phyloP scores from a whole-genome alignment of 2,113 vertebrate genomes.

The Myxocyprinus asiaticus region DNA sequence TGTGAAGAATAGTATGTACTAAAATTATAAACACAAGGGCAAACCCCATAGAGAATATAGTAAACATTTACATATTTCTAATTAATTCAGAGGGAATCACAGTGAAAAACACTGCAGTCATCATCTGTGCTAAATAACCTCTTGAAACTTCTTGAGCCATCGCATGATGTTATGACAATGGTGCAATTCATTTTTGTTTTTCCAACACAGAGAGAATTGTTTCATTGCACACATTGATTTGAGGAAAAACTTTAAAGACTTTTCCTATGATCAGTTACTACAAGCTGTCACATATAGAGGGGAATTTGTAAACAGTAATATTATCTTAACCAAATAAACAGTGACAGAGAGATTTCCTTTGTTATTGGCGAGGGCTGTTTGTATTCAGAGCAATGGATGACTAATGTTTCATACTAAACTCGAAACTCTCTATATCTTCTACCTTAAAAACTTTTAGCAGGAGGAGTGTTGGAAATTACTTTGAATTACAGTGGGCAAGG shows the following conservation, averaged over 20 bases:
- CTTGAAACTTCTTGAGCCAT: neutral
- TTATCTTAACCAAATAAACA: constrained; percentile 38
- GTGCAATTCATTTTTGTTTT: too few relatives aligned
- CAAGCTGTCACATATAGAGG: neutral
- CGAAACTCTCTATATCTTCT: too few relatives aligned
- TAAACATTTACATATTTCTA: constrained; percentile 45
- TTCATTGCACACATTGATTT: too few relatives aligned
- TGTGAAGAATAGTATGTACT: constrained; percentile 22
- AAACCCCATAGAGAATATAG: constrained; percentile 24
- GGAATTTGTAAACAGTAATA: constrained; percentile 18
- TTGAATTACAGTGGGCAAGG: too few relatives aligned
- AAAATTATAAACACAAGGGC: constrained; percentile 41
- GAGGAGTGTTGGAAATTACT: too few relatives aligned
- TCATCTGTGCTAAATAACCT: constrained; percentile 8
- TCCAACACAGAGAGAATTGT: too few relatives aligned
- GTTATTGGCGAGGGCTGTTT: constrained; percentile 9
- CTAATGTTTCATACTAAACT: neutral
- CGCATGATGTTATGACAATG: neutral
- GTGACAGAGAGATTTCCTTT: neutral
- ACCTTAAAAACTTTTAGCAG: too few relatives aligned
- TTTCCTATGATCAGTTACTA: neutral
- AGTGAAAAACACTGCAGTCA: neutral
- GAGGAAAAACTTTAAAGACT: too few relatives aligned
- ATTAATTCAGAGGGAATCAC: neutral
- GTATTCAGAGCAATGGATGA: neutral